These are phyloP conservation scores for Lithodes maja DNA, from an alignment of 2,888 invertebrate species.

Conservation along the genomic window DNA sequence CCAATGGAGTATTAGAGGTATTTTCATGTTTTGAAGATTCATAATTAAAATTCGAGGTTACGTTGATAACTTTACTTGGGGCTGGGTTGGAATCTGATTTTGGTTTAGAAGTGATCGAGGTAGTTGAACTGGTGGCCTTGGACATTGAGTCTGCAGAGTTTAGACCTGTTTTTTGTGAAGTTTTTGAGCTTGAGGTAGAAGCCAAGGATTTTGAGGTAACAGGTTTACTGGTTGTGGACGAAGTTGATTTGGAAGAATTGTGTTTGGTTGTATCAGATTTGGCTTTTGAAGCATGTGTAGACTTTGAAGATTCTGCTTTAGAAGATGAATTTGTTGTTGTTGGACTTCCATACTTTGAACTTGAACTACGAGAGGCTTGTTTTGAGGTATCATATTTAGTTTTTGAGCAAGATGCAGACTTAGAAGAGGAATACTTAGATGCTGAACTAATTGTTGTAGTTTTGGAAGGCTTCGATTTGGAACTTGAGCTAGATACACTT, in stretches of 20 bases:
- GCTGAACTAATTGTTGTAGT: neutral
- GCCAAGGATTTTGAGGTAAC: neutral
- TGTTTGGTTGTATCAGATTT: neutral
- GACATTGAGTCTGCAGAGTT: no score
- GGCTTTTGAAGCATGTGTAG: neutral
- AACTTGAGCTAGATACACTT: neutral
- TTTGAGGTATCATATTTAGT: neutral
- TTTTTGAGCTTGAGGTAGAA: neutral
- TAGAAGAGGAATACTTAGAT: neutral
- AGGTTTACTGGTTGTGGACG: neutral
- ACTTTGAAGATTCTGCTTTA: slow-evolving; percentile 3
- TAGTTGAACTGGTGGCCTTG: no score
- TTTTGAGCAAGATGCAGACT: neutral
- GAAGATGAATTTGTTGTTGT: neutral
- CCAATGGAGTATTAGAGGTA: no score
- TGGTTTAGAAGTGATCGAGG: no score
- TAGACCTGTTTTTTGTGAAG: no score
- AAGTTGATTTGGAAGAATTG: neutral
- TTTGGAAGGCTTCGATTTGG: neutral
- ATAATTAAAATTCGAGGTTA: no score
- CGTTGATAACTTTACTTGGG: no score
- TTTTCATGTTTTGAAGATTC: no score
- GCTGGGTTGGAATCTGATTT: no score
- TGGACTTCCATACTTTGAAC: neutral
- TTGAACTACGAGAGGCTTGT: neutral